phyloP scores from a whole-genome alignment of 2,113 vertebrate species.

The Galbula dea region DNA sequence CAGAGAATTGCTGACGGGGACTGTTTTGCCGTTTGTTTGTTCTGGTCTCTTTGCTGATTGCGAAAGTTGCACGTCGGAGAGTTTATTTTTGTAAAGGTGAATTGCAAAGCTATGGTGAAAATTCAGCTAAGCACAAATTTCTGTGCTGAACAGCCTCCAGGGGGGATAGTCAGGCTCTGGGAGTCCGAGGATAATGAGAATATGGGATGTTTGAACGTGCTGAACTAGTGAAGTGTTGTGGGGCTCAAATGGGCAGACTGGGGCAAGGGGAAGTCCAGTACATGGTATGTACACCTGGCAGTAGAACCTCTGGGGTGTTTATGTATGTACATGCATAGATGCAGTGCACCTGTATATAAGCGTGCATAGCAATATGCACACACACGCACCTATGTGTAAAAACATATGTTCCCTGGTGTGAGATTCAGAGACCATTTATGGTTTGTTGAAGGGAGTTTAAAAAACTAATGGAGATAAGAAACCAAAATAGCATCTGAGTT shows the following conservation, averaged over 20 bases:
- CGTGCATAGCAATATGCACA: neutral
- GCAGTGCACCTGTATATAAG: accelerated
- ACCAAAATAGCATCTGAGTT: neutral
- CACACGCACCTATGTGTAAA: neutral
- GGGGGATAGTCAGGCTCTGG: neutral
- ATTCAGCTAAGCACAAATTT: slow-evolving; percentile 63
- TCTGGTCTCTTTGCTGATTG: slow-evolving; percentile 61
- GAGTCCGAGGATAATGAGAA: slow-evolving; percentile 23
- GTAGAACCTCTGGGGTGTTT: neutral
- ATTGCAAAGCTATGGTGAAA: slow-evolving; percentile 60
- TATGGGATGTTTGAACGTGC: neutral
- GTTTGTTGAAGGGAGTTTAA: neutral
- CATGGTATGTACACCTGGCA: accelerated
- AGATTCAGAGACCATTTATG: neutral
- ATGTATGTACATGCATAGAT: too few species aligned
- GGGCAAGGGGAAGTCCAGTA: neutral
- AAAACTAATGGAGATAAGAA: neutral
- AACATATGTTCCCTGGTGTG: neutral
- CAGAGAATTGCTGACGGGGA: slow-evolving; percentile 18
- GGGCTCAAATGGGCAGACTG: neutral
- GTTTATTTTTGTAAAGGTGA: slow-evolving; percentile 70
- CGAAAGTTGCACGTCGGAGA: slow-evolving; percentile 42
- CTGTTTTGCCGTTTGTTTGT: slow-evolving; percentile 56
- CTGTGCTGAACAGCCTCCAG: slow-evolving; percentile 24
- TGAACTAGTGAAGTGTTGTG: neutral